A percentile compares a stretch with the other conserved stretches of the same genome.
phyloP scores from a whole-genome alignment of 2,888 invertebrate species.

The Diaperis boleti region DNA sequence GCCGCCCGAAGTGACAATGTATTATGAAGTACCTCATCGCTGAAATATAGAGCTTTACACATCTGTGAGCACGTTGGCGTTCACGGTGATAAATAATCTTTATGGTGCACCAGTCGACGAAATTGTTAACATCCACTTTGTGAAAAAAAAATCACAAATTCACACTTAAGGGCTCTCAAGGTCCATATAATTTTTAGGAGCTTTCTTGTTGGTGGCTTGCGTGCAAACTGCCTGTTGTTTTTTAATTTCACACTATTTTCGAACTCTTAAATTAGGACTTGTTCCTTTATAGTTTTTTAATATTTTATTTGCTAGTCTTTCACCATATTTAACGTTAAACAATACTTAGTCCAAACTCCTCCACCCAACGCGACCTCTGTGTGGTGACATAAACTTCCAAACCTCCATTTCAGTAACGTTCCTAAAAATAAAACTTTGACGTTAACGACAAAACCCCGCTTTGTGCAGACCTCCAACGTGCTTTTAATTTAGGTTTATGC shows the following conservation, averaged over 20 bases:
- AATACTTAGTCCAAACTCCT: too few relatives aligned
- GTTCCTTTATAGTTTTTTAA: too few relatives aligned
- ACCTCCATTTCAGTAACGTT: neutral
- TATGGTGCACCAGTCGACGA: slow-evolving; percentile 3
- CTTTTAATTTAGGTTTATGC: slow-evolving; percentile 21
- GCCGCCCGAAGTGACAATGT: slow-evolving; percentile 52
- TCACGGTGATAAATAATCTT: slow-evolving; percentile 31
- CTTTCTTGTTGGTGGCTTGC: too few relatives aligned
- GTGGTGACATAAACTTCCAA: too few relatives aligned
- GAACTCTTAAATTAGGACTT: too few relatives aligned
- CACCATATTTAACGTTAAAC: too few relatives aligned
- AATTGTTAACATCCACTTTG: slow-evolving; percentile 9
- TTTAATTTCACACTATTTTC: too few relatives aligned
- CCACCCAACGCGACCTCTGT: too few relatives aligned
- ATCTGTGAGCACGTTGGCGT: slow-evolving; percentile 49
- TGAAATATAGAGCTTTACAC: slow-evolving; percentile 52
- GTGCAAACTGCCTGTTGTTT: too few relatives aligned
- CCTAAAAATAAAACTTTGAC: neutral
- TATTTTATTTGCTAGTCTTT: too few relatives aligned
- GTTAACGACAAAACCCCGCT: neutral
- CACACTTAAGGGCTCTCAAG: too few relatives aligned
- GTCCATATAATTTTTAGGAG: too few relatives aligned
- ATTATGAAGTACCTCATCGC: slow-evolving; percentile 46
- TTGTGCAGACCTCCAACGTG: slow-evolving; percentile 4
- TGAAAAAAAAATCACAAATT: neutral